Conservation (phyloP, 1,140 invertebrate genomes). For the Drosophila obscura region DNA sequence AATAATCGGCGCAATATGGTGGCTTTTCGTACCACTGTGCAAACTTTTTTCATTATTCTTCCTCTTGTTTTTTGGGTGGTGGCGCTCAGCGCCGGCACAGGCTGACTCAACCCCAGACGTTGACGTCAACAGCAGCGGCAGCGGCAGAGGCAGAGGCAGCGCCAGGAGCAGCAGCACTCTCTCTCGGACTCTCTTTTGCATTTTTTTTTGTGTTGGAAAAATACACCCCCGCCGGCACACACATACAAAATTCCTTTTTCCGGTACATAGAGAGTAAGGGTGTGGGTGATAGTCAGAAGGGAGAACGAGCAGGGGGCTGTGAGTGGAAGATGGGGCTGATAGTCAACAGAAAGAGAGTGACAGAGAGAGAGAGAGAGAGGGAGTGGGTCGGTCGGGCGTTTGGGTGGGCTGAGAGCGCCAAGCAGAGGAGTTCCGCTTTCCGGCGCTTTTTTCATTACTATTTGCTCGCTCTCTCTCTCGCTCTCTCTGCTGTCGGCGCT, state of each 20-base stretch:
- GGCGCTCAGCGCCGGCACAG: conserved; percentile 45
- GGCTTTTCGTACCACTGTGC: conserved; percentile 65
- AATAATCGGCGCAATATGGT: conserved; percentile 48
- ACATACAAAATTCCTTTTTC: conserved; percentile 53
- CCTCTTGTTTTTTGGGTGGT: conserved; percentile 67
- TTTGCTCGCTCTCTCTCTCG: conserved; percentile 36
- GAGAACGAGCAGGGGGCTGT: conserved; percentile 18
- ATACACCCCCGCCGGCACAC: conserved; percentile 56
- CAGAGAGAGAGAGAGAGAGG: conserved; percentile 23
- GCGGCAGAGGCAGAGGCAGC: conserved; percentile 12
- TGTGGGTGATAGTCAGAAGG: conserved; percentile 31
- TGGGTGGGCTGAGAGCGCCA: no score
- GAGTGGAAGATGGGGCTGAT: conserved; percentile 1
- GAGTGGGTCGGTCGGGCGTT: background rate
- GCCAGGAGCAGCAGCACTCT: conserved; percentile 50
- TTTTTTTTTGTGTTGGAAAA: conserved; percentile 40
- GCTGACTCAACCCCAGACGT: conserved; percentile 12
- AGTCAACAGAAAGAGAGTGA: conserved; percentile 9
- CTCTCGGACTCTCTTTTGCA: conserved; percentile 25
- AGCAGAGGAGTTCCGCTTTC: conserved; percentile 40
- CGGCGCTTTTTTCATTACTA: conserved; percentile 71
- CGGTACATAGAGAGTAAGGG: conserved; percentile 26
- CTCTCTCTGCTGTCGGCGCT: conserved; percentile 28
- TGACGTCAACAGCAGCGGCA: conserved; percentile 10
- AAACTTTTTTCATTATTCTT: conserved; percentile 50